Evolutionary conservation across 2,797 vertebrate genomes (phyloP).

Genomic region (Chelonia mydas): DNA sequence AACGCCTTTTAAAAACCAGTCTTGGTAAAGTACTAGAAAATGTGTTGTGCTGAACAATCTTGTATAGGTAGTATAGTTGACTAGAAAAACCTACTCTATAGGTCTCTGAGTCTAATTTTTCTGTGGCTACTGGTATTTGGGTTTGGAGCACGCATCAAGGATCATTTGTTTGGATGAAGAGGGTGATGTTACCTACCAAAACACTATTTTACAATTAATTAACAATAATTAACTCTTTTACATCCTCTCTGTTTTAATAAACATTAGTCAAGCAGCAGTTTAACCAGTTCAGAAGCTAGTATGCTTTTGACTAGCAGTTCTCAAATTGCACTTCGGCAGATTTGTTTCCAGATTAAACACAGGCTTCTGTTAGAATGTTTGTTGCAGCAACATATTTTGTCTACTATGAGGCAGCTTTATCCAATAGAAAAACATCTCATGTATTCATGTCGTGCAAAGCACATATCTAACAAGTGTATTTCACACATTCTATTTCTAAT

Average conservation of each 20-base stretch:
- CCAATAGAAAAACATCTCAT: background rate
- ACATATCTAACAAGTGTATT: background rate
- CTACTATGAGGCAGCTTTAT: background rate
- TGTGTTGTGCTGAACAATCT: background rate
- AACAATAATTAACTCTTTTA: background rate
- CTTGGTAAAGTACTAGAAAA: background rate
- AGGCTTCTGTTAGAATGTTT: rapidly evolving
- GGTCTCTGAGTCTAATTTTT: background rate
- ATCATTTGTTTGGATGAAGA: background rate
- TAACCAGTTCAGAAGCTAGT: background rate
- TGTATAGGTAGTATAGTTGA: background rate
- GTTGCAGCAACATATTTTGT: rapidly evolving
- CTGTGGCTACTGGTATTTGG: background rate
- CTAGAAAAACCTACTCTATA: background rate
- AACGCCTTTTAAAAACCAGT: background rate
- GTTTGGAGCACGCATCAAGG: background rate
- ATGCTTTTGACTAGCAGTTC: background rate
- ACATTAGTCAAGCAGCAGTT: background rate
- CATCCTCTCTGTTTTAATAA: background rate
- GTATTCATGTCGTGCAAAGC: background rate
- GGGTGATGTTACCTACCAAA: background rate
- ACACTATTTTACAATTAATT: background rate
- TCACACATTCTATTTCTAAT: background rate
- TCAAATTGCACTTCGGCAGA: rapidly evolving
- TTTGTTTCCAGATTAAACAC: background rate